Evolutionary conservation across 2,113 vertebrate species (phyloP).

Genomic region (Shinisaurus crocodilurus): DNA sequence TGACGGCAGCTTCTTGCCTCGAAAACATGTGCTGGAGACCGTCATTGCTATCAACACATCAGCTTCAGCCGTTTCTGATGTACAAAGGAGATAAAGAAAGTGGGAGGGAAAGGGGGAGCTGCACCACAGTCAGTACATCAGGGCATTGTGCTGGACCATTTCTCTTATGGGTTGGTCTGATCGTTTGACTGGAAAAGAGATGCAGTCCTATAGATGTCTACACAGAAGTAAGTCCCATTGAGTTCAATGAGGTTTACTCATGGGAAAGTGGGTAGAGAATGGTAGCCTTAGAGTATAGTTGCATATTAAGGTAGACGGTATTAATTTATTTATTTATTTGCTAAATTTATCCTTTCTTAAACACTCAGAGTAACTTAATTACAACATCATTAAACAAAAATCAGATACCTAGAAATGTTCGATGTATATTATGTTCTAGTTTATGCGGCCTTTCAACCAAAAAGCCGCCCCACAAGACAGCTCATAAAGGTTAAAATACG

Average conservation of each 20-base stretch:
- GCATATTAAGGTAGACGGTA: background rate
- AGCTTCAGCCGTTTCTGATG: slow-evolving; percentile 3
- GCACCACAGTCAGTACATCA: rapidly evolving
- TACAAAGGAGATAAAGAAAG: background rate
- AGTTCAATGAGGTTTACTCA: background rate
- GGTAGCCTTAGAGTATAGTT: background rate
- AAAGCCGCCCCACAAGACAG: background rate
- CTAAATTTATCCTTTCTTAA: background rate
- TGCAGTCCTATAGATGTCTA: background rate
- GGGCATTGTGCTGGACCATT: too few species aligned
- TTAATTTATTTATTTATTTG: background rate
- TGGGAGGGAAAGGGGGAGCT: background rate
- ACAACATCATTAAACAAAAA: too few species aligned
- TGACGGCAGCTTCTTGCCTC: background rate
- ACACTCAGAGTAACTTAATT: background rate
- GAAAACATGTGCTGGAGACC: rapidly evolving
- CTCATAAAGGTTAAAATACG: background rate
- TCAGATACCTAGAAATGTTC: too few species aligned
- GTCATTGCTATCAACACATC: background rate
- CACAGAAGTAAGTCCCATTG: background rate
- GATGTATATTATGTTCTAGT: background rate
- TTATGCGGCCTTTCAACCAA: background rate
- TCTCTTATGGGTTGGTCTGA: background rate
- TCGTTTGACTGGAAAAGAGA: background rate
- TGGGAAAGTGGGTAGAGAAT: background rate